phyloP scores from a whole-genome alignment of 2,888 invertebrate genomes.

The Synanthedon myopaeformis region DNA sequence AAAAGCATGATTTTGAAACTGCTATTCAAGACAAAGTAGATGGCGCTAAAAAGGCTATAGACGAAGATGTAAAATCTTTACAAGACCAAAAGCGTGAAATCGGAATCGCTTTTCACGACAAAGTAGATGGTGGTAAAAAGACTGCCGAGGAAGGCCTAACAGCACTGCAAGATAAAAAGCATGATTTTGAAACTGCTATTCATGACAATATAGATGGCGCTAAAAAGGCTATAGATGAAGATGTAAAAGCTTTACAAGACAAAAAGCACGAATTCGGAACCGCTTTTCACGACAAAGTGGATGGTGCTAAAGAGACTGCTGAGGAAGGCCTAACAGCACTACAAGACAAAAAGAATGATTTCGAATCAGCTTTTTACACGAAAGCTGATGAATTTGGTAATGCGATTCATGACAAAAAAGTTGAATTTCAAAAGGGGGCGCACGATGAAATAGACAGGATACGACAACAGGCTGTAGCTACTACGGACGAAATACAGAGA shows the following conservation, averaged over 20 bases:
- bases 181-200: conserved; percentile 24
- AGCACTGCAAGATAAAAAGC: conserved; percentile 28
- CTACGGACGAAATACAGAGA: conserved; percentile 58
- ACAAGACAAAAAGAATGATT: conserved; percentile 19
- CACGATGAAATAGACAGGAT: conserved; percentile 47
- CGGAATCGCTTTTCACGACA: conserved; percentile 3
- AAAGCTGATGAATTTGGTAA: conserved; percentile 11
- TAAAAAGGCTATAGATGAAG: conserved; percentile 10
- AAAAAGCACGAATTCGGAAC: conserved; percentile 11
- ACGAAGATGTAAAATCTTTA: conserved; percentile 5
- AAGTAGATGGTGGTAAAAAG: conserved; percentile 37
- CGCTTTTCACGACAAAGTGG: conserved; percentile 13
- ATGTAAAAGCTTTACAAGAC: conserved; percentile 12
- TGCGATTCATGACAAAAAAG: conserved; percentile 13
- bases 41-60: conserved; percentile 44
- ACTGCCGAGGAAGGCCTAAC: conserved; percentile 43
- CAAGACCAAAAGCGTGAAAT: conserved; percentile 15
- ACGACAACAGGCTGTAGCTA: conserved; percentile 51
- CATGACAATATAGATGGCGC: conserved; percentile 19
- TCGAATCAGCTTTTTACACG: conserved; percentile 13
- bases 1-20: conserved; percentile 7
- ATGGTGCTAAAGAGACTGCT: conserved; percentile 14
- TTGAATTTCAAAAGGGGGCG: conserved; percentile 22
- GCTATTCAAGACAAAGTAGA: conserved; percentile 12
- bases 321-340: conserved; percentile 18